phyloP scores from a whole-genome alignment of 2,797 vertebrate species.

The Muscicapa striata region DNA sequence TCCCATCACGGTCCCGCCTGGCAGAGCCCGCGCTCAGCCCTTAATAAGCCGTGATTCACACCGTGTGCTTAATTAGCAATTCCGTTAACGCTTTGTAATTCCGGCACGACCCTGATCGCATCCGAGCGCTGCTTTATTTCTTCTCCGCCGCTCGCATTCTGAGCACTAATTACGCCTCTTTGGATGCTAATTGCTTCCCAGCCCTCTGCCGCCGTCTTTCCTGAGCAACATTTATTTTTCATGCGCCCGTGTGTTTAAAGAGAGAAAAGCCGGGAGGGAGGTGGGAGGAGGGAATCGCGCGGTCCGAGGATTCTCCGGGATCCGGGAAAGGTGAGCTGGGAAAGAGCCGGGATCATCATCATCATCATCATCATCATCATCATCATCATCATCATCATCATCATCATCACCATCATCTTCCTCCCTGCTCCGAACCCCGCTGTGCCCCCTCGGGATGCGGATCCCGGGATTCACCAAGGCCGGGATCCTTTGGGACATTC shows the following conservation, averaged over 20 bases:
- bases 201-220: slow-evolving; percentile 54
- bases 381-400: accelerated
- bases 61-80: slow-evolving; percentile 58
- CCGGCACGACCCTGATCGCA: slow-evolving; percentile 69
- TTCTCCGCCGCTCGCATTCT: slow-evolving; percentile 51
- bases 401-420: background rate
- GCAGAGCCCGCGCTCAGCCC: background rate
- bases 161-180: slow-evolving; percentile 73
- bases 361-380: background rate
- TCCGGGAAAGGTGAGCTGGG: background rate
- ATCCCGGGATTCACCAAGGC: accelerated
- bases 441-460: background rate
- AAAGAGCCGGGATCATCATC: background rate
- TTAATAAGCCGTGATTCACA: slow-evolving; percentile 58
- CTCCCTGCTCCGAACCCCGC: background rate
- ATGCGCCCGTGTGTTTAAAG: slow-evolving; percentile 57
- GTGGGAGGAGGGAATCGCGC: background rate
- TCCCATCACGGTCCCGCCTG: background rate
- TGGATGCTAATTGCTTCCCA: slow-evolving; percentile 72
- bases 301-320: background rate
- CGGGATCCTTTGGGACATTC: accelerated
- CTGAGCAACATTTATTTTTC: slow-evolving; percentile 62
- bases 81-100: slow-evolving; percentile 58
- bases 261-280: background rate
- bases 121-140: slow-evolving; percentile 66